Evolutionary conservation across 2,113 vertebrate genomes (phyloP), one percentile per base, ranked within the genome.

Genomic region (Chinchilla lanigera): DNA sequence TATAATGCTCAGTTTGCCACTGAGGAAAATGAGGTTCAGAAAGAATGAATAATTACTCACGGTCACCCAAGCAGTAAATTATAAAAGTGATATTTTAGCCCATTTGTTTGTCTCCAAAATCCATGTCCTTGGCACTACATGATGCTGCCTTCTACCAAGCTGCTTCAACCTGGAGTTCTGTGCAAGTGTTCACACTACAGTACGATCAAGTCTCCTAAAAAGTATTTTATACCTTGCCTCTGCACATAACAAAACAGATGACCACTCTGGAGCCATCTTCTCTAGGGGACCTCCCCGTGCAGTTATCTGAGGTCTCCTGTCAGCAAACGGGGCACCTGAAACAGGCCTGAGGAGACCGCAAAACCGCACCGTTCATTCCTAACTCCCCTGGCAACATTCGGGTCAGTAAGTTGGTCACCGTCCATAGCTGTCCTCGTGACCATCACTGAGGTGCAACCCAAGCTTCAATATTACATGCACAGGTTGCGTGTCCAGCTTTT

Each of bases 1-100:
- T 73, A 80, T n/a, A 26, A 75, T 52, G 17, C 3, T 85, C 33
- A 85, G 82, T 78, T 86, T 78, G 60, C 44, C 52, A 65, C 22
- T 35, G 30, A 93, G 89, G 41, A 95, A 80, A 95, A 6, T 50
- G 41, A 82, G 56, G 20, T 17, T 94, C 5, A 90, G 78, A 95
- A 63, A 47, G 22, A 86, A 84, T 2, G 14, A 56, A 58, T 81
- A 56, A 19, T n/a, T 67, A 88, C 87, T 82, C 61, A 86, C 91
- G 50, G 7, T 86, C 78, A 71, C 28, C 60, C 13, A 86, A 87
- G 56, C 54, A 44, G n/a, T 80, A 90, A 89, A 81, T 77, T 33
- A 69, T 20, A 94, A 52, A 92, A 77, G 63, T 19, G 47, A 0
- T 56, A 75, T 75, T 56, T 80, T 56, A 86, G 69, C 24, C 38